A percentile compares a stretch with the other conserved stretches of the same genome.
phyloP scores from a whole-genome alignment of 2,113 vertebrate genomes.

The Tachysurus fulvidraco region DNA sequence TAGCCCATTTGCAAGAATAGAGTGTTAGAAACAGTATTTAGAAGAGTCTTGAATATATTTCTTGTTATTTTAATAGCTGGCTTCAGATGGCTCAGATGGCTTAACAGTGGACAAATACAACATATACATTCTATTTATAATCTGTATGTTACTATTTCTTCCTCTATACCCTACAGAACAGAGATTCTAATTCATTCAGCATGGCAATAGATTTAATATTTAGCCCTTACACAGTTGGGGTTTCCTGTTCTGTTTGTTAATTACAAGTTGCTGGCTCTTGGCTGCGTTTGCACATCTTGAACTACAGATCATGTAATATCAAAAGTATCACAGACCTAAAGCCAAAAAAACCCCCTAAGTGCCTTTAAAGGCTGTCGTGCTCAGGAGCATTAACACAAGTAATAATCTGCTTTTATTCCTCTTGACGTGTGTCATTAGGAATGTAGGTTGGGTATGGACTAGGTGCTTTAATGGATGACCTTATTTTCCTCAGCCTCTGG shows the following conservation, averaged over 20 bases:
- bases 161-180: background rate
- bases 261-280: background rate
- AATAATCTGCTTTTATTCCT: conserved; percentile 55
- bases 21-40: background rate
- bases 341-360: conserved; percentile 5
- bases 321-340: conserved; percentile 12
- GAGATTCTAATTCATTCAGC: background rate
- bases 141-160: background rate
- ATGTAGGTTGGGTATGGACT: conserved; percentile 61
- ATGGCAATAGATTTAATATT: background rate
- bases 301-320: background rate
- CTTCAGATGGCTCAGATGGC: background rate
- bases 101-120: background rate
- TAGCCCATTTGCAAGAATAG: background rate
- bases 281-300: conserved; percentile 10
- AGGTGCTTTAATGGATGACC: conserved; percentile 61
- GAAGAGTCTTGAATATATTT: background rate
- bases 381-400: conserved; percentile 37
- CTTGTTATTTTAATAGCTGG: background rate
- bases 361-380: conserved; percentile 37
- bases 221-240: background rate
- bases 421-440: conserved; percentile 59
- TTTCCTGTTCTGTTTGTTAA: background rate
- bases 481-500: conserved; percentile 68
- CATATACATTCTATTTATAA: background rate